Evolutionary conservation across 1,140 invertebrate species (phyloP), one percentile per base, ranked within the genome.

Genomic region (Drosophila ananassae): DNA sequence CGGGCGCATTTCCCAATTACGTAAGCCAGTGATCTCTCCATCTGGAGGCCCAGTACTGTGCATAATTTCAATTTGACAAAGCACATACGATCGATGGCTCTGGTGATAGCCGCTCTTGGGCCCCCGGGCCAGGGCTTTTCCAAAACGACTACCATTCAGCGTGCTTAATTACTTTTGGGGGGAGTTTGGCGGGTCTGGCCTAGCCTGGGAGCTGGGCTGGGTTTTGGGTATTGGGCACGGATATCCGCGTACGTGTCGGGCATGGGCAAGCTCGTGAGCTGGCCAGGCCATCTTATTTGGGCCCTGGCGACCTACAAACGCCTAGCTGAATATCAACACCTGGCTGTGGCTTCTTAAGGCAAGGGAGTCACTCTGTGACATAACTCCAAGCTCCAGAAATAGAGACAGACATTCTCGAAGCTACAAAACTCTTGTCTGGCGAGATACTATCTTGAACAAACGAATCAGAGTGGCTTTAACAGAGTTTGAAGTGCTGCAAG

Each of bases 61-160:
- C 82, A 85, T 85, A 85, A 85, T 85, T 85, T 85, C 81, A 87
- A 85, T 85, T 85, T 85, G 79, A 83, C 82, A 82, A 72, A 83
- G 79, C 81, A 85, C 82, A 85, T 77, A 87, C 74, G 81, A 77
- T 85, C 72, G 81, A 84, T 84, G 81, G 81, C 50, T 58, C 41
- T 39, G 73, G 57, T 84, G 77, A 84, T 87, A 87, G 82, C 82
- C 79, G 74, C 79, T 63, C 67, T 74, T 37, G 34, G 32, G 44
- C 67, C 77, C 82, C 77, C 60, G 41, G 68, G 82, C 81, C 54
- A 78, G 54, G 69, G 57, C 51, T 51, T 59, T 72, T 69, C 62
- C 74, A 21, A 17, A 47, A 24, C 44, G 17, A 17, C 51, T 24
- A 53, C 68, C 67, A 60, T 72, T 52, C 68, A 75, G 73, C 73